Evolutionary conservation across 2,888 invertebrate genomes (phyloP), one percentile per base, ranked within the genome.

Genomic region (Zaprionus lineosus): DNA sequence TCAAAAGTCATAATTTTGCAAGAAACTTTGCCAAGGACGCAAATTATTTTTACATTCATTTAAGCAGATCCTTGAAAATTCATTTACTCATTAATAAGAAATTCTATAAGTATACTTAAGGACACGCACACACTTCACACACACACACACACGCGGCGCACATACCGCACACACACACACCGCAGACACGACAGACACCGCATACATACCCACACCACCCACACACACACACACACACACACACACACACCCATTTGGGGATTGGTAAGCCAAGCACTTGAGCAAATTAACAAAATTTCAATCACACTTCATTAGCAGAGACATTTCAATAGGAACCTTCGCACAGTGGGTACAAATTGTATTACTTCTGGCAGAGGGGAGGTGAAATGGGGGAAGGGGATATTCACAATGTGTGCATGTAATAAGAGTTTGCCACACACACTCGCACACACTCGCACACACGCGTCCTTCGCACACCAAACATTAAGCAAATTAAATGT

Each of bases 201-300:
- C n/a, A n/a, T n/a, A n/a, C n/a, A n/a, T n/a, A 31, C 34, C 19
- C 21, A 4, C 11, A 37, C 2, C n/a, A 15, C 21, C 34, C 56
- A 60, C 36, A 44, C 51, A 46, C 31, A 43, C 44, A 33, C 29
- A 26, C 37, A 31, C 48, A 50, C 18, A 21, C 12, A 7, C 1
- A 41, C 11, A 18, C 14, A 37, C 19, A 14, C 21, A 18, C 15
- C 39, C 8, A 1, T 7, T 18, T 11, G 33, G 43, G 15, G 34
- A 6, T 29, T 44, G 24, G 41, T 15, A 58, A 53, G 48, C 39
- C 57, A 69, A 69, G 63, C 66, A 85, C 85, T 85, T 78, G 67
- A 55, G 73, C 68, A 84, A 79, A 84, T 84, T 83, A 86, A 86
- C 86, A 83, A 85, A 86, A 85, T 85, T 82, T 81, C 84, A 85